phyloP scores from a whole-genome alignment of 2,797 vertebrate genomes.

The Neosilurus hyrtlii region DNA sequence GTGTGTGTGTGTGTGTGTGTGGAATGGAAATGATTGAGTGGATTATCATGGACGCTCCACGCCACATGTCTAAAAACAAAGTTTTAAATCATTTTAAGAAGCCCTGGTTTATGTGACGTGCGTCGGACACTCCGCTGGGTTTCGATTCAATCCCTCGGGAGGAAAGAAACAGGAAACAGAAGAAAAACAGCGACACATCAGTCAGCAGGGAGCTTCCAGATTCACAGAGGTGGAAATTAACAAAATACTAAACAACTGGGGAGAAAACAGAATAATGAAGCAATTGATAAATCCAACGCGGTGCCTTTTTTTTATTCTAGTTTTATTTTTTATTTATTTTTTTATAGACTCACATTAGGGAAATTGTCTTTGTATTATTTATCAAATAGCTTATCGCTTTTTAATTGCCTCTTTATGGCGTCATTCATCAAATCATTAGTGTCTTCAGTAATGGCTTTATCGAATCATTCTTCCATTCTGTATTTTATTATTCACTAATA shows the following conservation, averaged over 20 bases:
- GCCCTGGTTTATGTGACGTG: neutral
- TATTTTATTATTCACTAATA: conserved; percentile 11
- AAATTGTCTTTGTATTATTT: conserved; percentile 16
- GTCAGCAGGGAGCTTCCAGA: conserved; percentile 9
- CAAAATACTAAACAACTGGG: conserved; percentile 21
- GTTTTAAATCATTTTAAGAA: conserved; percentile 17
- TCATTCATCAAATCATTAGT: conserved; percentile 37
- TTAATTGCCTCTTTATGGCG: conserved; percentile 35
- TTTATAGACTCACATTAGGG: conserved; percentile 6
- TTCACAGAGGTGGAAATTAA: neutral
- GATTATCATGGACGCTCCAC: neutral
- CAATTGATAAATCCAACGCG: conserved; percentile 8
- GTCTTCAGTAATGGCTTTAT: conserved; percentile 14
- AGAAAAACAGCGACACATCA: conserved; percentile 13
- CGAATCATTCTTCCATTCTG: neutral
- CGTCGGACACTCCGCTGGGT: neutral
- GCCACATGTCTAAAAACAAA: neutral
- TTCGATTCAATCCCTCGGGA: neutral
- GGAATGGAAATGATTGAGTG: neutral
- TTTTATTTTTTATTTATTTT: neutral
- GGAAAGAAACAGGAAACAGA: neutral
- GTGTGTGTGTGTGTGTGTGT: neutral
- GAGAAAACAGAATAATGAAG: conserved; percentile 30
- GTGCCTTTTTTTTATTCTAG: neutral
- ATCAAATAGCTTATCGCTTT: conserved; percentile 41